Evolutionary conservation across 2,113 vertebrate species (phyloP), one percentile per base, ranked within the genome.

Genomic region (Nannospalax galili): DNA sequence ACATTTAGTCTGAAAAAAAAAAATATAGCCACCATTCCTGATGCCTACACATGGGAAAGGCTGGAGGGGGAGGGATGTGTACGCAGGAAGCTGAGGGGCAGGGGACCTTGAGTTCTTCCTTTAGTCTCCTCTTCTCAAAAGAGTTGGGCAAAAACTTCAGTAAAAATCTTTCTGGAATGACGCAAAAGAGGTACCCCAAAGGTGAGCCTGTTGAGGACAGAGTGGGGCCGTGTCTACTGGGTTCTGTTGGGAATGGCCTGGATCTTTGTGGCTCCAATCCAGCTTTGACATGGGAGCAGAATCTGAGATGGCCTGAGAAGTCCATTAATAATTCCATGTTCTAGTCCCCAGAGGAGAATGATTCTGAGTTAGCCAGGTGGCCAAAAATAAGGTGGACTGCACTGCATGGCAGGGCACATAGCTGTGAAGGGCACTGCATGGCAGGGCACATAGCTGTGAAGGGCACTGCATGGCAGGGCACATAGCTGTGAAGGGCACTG

Each of bases 1-100:
- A 22, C 22, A 70, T 95, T 95, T 96, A 96, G 9, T 5, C 40
- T 37, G 82, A n/a, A n/a, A n/a, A 60, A 92, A 95, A 82, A 84
- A 45, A 74, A 72, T 48, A 37, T 58, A 87, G 52, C 45, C 89
- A 19, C 75, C 35, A 37, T 90, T 32, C 75, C 32, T 86, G 24
- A 52, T 37, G 15, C 65, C 60, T 30, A 45, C 77, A 75, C 11
- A 32, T 52, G 75, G 58, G 69, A 93, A 84, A 89, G 70, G 19
- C 35, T 3, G 35, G 32, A 30, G 40, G 56, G 3, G 75, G 19
- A 35, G 84, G 75, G 35, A 52, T 52, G 62, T 86, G 79, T 90
- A 73, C 92, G 48, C 17, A 69, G 93, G 85, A 90, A 94, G 72
- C 75, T 75, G 42, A 62, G 70, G 26, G 65, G n/a, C 7, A 42